Evolutionary conservation across 2,888 invertebrate genomes (phyloP).

Genomic region (Drosophila neutralis): DNA sequence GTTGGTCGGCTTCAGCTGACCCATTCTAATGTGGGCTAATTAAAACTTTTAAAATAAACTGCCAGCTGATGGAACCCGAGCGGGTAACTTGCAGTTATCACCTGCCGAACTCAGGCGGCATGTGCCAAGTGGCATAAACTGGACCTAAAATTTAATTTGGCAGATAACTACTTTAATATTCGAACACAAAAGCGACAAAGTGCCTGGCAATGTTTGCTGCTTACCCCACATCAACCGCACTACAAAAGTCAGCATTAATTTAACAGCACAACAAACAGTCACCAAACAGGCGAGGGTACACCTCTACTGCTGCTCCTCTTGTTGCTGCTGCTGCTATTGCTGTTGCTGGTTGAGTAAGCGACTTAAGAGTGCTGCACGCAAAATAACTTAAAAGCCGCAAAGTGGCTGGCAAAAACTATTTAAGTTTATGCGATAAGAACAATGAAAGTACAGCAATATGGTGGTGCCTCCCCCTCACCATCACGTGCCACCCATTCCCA

Average conservation of each 20-base stretch:
- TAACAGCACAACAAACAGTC: neutral
- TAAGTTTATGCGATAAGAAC: slow-evolving; percentile 80
- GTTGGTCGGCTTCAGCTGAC: slow-evolving; percentile 9
- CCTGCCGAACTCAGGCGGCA: neutral
- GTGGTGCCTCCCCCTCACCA: slow-evolving; percentile 2
- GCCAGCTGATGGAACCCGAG: slow-evolving; percentile 14
- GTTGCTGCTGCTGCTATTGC: neutral
- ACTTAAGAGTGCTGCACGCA: slow-evolving; percentile 73
- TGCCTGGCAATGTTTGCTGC: slow-evolving; percentile 2
- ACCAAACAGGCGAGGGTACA: neutral
- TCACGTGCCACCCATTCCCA: neutral
- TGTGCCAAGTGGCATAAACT: neutral
- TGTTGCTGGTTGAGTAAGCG: slow-evolving; percentile 16
- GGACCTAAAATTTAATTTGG: slow-evolving; percentile 61
- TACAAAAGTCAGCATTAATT: slow-evolving; percentile 45
- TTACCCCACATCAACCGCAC: slow-evolving; percentile 8
- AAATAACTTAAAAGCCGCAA: slow-evolving; percentile 80
- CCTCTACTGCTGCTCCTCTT: neutral
- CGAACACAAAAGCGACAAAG: slow-evolving; percentile 22
- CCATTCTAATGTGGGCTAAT: slow-evolving; percentile 35
- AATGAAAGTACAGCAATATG: slow-evolving; percentile 66
- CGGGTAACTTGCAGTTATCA: neutral
- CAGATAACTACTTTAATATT: slow-evolving; percentile 51
- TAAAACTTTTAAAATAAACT: slow-evolving; percentile 58
- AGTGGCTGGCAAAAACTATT: slow-evolving; percentile 79